phyloP scores from a whole-genome alignment of 2,113 vertebrate species.

The Blennius ocellaris region DNA sequence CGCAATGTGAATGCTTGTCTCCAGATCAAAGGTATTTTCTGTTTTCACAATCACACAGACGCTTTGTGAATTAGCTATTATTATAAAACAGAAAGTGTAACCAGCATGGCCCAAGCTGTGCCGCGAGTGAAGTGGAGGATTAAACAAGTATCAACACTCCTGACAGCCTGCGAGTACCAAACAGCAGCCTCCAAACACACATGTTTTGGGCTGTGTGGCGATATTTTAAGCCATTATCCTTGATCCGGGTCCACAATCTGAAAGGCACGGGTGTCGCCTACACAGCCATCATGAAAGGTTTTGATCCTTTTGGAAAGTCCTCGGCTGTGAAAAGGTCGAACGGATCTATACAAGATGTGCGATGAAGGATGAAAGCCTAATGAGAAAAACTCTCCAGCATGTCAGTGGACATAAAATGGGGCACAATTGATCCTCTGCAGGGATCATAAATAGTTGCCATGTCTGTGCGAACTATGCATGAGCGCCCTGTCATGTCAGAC shows the following conservation, averaged over 20 bases:
- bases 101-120: not conserved
- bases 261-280: constrained; percentile 43
- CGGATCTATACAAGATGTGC: not conserved
- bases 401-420: constrained; percentile 24
- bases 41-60: not conserved
- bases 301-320: constrained; percentile 16
- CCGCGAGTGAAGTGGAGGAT: no score
- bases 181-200: constrained; percentile 27
- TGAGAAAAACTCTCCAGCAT: not conserved
- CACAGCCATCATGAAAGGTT: constrained; percentile 49
- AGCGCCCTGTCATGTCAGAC: constrained; percentile 35
- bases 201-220: constrained; percentile 43
- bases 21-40: not conserved
- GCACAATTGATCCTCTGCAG: not conserved
- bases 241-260: constrained; percentile 54
- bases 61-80: not conserved
- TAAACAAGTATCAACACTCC: not conserved
- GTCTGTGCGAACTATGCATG: constrained; percentile 10
- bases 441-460: constrained; percentile 26
- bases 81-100: not conserved
- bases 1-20: not conserved
- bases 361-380: no score
- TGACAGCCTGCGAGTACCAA: not conserved
- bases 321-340: no score
- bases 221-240: constrained; percentile 40